phyloP scores from a whole-genome alignment of 2,888 invertebrate species.

The Tinea trinotella region DNA sequence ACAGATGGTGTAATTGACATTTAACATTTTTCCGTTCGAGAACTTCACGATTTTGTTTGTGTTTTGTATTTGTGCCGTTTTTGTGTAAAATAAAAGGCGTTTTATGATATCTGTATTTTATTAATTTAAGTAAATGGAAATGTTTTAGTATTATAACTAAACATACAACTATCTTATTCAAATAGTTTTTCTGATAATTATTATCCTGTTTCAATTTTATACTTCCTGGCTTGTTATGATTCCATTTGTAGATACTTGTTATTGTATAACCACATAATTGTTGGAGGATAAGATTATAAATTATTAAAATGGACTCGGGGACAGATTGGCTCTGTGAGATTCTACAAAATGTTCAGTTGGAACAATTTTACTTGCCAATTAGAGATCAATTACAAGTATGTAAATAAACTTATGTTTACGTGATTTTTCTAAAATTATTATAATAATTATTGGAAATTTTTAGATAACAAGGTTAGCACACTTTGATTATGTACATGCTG shows the following conservation, averaged over 20 bases:
- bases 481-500: constrained; percentile 96
- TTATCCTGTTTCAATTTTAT: not conserved
- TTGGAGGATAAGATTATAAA: not conserved
- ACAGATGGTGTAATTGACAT: not conserved
- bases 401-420: constrained; percentile 22
- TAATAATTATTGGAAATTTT: constrained; percentile 29
- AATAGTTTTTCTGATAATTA: not conserved
- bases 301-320: constrained; percentile 52
- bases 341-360: constrained; percentile 90
- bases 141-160: not conserved
- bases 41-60: not conserved
- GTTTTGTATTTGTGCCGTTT: not conserved
- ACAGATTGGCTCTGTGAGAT: constrained; percentile 90
- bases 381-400: constrained; percentile 91
- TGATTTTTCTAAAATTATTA: not conserved
- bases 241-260: not conserved
- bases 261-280: not conserved
- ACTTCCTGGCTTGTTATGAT: constrained; percentile 7
- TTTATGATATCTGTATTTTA: not conserved
- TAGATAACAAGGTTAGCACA: constrained; percentile 93
- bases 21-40: not conserved
- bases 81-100: not conserved
- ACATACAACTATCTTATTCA: not conserved
- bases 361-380: constrained; percentile 90
- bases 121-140: not conserved